Evolutionary conservation across 2,888 invertebrate genomes (phyloP), one percentile per base, ranked within the genome.

Genomic region (Chelonus formosanus): DNA sequence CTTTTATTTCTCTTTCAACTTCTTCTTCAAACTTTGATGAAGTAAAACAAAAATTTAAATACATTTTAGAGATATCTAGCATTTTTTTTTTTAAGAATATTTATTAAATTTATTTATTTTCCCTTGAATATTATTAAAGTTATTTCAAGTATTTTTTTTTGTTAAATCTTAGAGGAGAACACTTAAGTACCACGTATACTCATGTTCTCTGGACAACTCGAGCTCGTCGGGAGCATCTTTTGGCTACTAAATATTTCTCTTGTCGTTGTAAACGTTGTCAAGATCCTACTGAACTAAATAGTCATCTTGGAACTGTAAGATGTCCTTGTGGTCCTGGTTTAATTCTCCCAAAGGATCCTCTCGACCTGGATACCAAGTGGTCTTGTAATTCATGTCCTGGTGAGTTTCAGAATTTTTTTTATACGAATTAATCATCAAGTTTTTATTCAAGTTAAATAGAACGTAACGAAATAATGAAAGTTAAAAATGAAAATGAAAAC

Each of bases 141-240:
- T 20, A 20, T 20, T 20, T 20, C 2, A 20, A 20, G 20, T 20
- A 20, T 20, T 20, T 20, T 52, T 65, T 52, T 34, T 4, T 4
- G 35, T 44, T 36, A 48, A 56, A 64, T 75, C 76, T 69, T 63
- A 87, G 87, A 81, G 93, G 91, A 0, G 89, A 90, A 48, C 91
- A 94, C 78, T 87, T 96, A 43, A 89, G 90, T 5, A 95, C 95
- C 1, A 93, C 92, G 88, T 96, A 95, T 75, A 94, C 94, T 4
- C 94, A 95, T 78, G 92, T 93, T 6, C 84, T 96, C 67, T 95
- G 95, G 95, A 92, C 94, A 1, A 95, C 95, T 0, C 90, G 91
- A 80, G 90, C 91, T 45, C 87, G 95, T 71, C 88, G 92, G 68
- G 91, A 92, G 72, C 94, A 95, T 85, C 85, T 95, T 32, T 86